A percentile compares a stretch with the other conserved stretches of the same genome.
phyloP scores from a whole-genome alignment of 1,140 invertebrate species.

The Bicyclus anynana region DNA sequence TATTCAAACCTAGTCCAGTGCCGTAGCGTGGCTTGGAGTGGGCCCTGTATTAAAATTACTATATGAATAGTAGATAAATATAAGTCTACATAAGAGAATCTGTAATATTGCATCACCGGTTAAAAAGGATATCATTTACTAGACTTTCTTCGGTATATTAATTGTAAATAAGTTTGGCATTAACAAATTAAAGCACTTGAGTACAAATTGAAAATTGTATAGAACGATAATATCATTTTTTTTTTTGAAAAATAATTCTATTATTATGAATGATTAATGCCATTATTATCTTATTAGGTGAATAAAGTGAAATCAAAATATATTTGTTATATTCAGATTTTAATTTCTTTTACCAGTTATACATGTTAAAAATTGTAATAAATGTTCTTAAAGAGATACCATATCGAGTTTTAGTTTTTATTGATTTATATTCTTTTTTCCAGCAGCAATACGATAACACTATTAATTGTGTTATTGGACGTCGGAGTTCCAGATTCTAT shows the following conservation, averaged over 20 bases:
- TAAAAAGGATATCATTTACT: constrained; percentile 27
- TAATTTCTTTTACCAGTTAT: constrained; percentile 13
- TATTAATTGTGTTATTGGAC: too few relatives aligned
- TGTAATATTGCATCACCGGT: constrained; percentile 39
- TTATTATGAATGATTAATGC: constrained; percentile 24
- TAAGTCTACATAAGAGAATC: constrained; percentile 33
- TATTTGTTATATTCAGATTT: constrained; percentile 28
- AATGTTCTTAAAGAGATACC: background rate
- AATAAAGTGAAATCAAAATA: constrained; percentile 29
- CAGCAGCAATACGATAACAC: too few relatives aligned
- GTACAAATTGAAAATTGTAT: constrained; percentile 62
- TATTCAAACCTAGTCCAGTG: too few relatives aligned
- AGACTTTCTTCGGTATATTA: constrained; percentile 20
- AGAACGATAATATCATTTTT: constrained; percentile 22
- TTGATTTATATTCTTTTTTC: background rate
- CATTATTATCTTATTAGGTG: constrained; percentile 25
- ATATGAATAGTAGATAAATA: constrained; percentile 1
- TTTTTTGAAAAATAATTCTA: constrained; percentile 18
- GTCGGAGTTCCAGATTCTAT: constrained; percentile 52
- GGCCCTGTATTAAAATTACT: background rate
- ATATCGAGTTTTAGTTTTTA: background rate
- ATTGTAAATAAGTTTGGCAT: constrained; percentile 26
- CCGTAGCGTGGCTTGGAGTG: too few relatives aligned
- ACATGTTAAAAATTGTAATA: background rate
- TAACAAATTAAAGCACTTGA: constrained; percentile 47